Conservation (phyloP, 2,797 vertebrate genomes). For the Botia kubotai region DNA sequence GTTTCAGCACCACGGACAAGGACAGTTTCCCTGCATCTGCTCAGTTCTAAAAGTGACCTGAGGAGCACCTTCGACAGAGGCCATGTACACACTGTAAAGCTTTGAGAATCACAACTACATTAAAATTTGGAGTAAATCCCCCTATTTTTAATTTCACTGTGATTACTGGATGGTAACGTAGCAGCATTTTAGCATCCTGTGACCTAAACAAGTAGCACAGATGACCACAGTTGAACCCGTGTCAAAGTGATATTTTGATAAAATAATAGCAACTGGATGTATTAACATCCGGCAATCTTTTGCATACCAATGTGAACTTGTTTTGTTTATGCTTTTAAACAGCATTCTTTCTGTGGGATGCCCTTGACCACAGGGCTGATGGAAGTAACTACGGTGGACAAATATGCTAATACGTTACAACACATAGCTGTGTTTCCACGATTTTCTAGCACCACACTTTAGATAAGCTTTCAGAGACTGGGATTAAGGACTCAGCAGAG, state of each 20-base stretch:
- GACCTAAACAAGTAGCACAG: no score
- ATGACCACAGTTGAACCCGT: not conserved
- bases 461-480: not conserved
- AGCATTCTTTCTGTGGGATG: not conserved
- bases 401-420: not conserved
- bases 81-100: not conserved
- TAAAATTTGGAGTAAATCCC: not conserved
- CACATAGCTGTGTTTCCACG: not conserved
- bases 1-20: conserved; percentile 49
- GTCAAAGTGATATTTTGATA: not conserved
- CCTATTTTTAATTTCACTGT: not conserved
- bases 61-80: not conserved
- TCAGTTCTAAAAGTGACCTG: conserved; percentile 1
- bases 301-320: not conserved
- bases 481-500: not conserved
- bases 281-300: not conserved
- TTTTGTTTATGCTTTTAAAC: not conserved
- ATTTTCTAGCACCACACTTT: not conserved
- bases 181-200: no score
- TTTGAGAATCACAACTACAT: not conserved
- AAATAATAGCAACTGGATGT: not conserved
- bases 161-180: no score
- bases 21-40: not conserved
- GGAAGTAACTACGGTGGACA: not conserved
- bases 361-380: not conserved